Evolutionary conservation across 53 echinoderm and acorn worm species (phyloP), one percentile per base, ranked within the genome.

Genomic region (Patiria pectinifera): DNA sequence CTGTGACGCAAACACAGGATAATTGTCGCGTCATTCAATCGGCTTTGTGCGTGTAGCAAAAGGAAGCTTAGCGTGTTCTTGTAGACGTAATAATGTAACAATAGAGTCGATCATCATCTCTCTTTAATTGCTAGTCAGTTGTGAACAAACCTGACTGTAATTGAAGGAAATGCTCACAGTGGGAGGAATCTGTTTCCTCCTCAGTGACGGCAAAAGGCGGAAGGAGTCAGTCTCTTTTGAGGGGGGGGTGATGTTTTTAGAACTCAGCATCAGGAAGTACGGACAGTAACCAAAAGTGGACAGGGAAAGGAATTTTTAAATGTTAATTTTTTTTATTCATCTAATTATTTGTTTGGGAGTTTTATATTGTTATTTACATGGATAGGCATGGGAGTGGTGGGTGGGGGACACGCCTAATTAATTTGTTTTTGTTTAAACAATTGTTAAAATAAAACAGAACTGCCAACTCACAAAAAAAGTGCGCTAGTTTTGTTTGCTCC

Each of bases 191-290:
- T 84, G 60, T 62, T 84, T 84, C 84, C 84, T 63, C 53, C 84
- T 84, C 15, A 44, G 22, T 21, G 22, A 58, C 22, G 25, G n/a
- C 60, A 26, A n/a, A 47, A 85, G 44, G 85, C 85, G 45, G 85
- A 85, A 85, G 70, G 14, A 48, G 24, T 19, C 84, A 63, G 21
- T 25, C 77, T 35, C 6, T 77, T 77, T 44, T 77, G 26, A 3
- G 62, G 35, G 63, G 61, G 24, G 25, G 1, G 35, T 0, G 35
- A 35, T 35, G 35, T 35, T 35, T 84, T 62, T 48, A 35, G 58
- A 66, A n/a, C 44, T 6, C 69, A 69, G 26, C 43, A 84, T 84
- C 84, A 84, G 84, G 84, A 84, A 84, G 66, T 84, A 84, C 1
- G 21, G 72, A 72, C 6, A 19, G 35, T 35, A 35, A 35, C 35